phyloP scores from a whole-genome alignment of 2,113 vertebrate genomes.

The Corynorhinus townsendii region DNA sequence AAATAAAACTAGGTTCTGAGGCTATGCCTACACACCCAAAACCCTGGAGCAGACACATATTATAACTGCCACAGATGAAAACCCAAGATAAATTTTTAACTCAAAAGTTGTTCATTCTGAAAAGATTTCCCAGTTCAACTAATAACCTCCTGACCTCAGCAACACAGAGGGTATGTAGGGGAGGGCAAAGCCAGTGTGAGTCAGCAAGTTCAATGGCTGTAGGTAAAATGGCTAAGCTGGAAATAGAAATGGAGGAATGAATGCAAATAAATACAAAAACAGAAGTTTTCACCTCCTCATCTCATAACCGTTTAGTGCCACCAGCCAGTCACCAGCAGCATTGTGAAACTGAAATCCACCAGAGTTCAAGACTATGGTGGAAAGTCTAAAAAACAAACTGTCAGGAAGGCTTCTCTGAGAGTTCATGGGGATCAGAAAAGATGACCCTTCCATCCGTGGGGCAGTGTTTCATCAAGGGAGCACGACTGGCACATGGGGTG shows the following conservation, averaged over 20 bases:
- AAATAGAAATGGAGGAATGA: neutral
- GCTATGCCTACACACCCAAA: neutral
- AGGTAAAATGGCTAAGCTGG: neutral
- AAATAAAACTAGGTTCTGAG: neutral
- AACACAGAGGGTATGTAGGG: neutral
- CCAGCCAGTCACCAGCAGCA: neutral
- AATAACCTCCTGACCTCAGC: neutral
- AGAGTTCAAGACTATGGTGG: neutral
- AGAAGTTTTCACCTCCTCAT: neutral
- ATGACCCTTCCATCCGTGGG: fast-evolving
- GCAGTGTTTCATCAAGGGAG: fast-evolving
- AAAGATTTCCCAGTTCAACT: neutral
- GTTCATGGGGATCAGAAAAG: neutral
- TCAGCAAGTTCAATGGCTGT: neutral
- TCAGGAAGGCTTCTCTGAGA: neutral
- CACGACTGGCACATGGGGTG: fast-evolving
- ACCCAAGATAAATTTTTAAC: neutral
- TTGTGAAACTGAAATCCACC: neutral
- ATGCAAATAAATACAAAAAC: neutral
- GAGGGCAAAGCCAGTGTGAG: neutral
- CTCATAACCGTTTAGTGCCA: neutral
- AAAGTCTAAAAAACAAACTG: neutral
- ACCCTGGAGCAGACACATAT: neutral
- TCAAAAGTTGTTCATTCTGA: neutral
- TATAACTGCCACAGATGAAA: neutral